Base-by-base conservation (phyloP, 1,140 invertebrate genomes). In the Cylas formicarius region DNA sequence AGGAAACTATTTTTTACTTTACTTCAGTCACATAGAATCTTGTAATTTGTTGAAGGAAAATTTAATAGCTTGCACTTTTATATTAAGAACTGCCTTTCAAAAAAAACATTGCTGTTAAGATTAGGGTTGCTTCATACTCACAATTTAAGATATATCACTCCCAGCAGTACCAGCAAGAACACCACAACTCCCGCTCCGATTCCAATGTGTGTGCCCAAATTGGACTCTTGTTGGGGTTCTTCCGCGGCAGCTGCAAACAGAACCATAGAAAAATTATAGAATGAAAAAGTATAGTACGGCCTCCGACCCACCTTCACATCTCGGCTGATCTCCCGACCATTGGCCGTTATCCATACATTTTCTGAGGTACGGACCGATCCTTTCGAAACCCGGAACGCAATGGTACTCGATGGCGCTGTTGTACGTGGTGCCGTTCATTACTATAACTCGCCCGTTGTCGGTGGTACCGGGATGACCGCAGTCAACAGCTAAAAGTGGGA, bases 321-420 rank as follows among this genome's bases (percentile, higher is more conserved):
- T 73, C 0, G 86, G 82, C 53, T 88, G 82, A 11, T 86, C 82
- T 2, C 85, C 87, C 6, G 84, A 88, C 89, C 88, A 92, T 9
- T 73, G 67, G 3, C 84, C 86, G 41, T 81, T 82, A 33, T 89
- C 85, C 57, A 82, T 69, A 63, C 88, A 91, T 57, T 86, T 88
- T 33, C 86, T 71, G 2, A 87, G 66, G 62, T 86, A 89, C 3
- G 84, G 81, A 0, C 88, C 88, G 1, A 83, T 76, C 26, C 87
- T 73, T 59, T 86, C 81, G 65, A 76, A 91, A 48, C 86, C 83
- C 5, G 86, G 86, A 37, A 91, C 67, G 60, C 92, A 96, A 51
- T 89, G 83, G 62, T 93, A 95, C 57, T 90, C 85, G 1, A 90
- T 80, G 2, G 81, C 78, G 39, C 84, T 84, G 5, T 81, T 82